Evolutionary conservation across 2,888 invertebrate genomes (phyloP).

Genomic region (Xanthia togata): DNA sequence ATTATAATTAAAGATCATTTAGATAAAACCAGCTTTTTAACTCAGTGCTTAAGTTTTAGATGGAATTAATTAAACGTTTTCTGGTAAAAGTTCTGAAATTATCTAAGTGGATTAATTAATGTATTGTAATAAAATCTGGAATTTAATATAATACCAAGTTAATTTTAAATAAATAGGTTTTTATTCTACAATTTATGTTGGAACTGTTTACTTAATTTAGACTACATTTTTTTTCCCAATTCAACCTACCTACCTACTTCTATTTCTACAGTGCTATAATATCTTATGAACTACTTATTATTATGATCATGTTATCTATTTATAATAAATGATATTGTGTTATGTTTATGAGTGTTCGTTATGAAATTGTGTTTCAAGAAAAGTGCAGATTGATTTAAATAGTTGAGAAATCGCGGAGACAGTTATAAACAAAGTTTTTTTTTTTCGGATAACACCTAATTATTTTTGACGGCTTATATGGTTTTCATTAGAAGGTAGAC

Average conservation of each 20-base stretch:
- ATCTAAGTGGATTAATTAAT: constrained; percentile 19
- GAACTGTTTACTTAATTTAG: constrained; percentile 12
- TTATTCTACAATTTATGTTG: constrained; percentile 33
- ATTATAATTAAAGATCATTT: neutral
- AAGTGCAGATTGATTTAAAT: constrained; percentile 53
- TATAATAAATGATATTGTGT: constrained; percentile 55
- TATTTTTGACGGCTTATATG: constrained; percentile 6
- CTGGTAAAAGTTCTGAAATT: constrained; percentile 36
- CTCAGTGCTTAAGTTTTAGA: neutral
- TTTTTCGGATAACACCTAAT: neutral
- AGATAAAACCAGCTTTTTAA: neutral
- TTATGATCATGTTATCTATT: constrained; percentile 40
- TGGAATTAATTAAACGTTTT: constrained; percentile 30
- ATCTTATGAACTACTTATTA: constrained; percentile 32
- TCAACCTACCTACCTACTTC: constrained; percentile 43
- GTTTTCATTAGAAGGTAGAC: neutral
- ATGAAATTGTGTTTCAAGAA: constrained; percentile 56
- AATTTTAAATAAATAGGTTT: constrained; percentile 25
- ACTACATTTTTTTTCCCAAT: constrained; percentile 29
- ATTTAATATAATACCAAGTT: constrained; percentile 18
- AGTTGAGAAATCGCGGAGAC: constrained; percentile 13
- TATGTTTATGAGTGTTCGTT: constrained; percentile 55
- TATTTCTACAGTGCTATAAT: constrained; percentile 60
- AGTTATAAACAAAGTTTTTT: neutral
- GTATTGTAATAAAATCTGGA: neutral